These are phyloP conservation scores for Trichoplusia ni DNA, from an alignment of 1,140 invertebrate species.

Conservation along the genomic window DNA sequence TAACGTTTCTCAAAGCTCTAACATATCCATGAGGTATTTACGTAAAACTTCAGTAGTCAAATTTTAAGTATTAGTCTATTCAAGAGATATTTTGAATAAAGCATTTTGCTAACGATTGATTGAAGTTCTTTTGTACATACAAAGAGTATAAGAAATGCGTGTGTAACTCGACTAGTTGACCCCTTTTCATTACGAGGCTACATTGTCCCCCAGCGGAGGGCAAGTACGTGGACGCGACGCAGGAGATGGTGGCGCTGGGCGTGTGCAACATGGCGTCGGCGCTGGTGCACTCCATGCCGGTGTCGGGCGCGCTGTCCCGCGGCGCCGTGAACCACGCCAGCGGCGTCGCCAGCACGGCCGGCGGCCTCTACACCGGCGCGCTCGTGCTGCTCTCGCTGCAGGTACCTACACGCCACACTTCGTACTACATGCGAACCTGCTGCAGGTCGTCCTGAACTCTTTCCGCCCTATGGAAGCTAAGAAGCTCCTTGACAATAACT, in stretches of 20 bases:
- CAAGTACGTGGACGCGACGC: slow-evolving; percentile 88
- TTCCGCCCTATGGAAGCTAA: too few species aligned
- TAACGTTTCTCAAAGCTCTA: neutral
- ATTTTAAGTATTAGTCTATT: too few species aligned
- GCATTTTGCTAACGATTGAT: too few species aligned
- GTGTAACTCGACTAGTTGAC: too few species aligned
- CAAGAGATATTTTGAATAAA: too few species aligned
- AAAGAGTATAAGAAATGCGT: neutral
- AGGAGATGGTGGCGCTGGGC: slow-evolving; percentile 91
- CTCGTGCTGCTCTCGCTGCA: slow-evolving; percentile 88
- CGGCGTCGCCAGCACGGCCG: slow-evolving; percentile 91
- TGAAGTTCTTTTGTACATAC: too few species aligned
- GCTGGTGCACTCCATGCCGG: slow-evolving; percentile 92
- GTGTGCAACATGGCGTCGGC: slow-evolving; percentile 92
- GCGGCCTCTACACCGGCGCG: slow-evolving; percentile 91
- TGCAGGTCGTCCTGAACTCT: too few species aligned
- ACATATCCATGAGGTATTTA: too few species aligned
- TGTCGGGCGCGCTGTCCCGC: slow-evolving; percentile 91
- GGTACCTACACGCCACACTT: slow-evolving; percentile 41
- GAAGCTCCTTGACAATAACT: too few species aligned
- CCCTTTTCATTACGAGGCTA: too few species aligned
- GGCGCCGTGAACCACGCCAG: slow-evolving; percentile 94
- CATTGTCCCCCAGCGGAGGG: slow-evolving; percentile 79
- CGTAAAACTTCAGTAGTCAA: too few species aligned
- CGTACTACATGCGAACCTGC: neutral